phyloP scores from a whole-genome alignment of 2,888 invertebrate species.

The Allophyes oxyacanthae region DNA sequence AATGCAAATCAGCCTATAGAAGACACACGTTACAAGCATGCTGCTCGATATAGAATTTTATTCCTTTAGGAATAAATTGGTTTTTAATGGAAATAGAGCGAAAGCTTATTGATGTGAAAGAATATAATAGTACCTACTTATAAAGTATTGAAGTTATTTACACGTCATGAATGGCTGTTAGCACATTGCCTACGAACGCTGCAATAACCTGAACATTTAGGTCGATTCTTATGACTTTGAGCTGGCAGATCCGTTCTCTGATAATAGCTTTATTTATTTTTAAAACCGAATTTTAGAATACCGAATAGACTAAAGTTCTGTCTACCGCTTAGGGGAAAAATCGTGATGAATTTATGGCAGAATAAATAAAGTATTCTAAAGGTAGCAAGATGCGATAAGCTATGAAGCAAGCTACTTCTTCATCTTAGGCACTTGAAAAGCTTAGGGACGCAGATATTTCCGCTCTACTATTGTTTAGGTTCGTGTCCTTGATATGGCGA shows the following conservation, averaged over 20 bases:
- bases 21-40: constrained; percentile 14
- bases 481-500: too few relatives aligned
- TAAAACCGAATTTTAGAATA: too few relatives aligned
- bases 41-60: constrained; percentile 20
- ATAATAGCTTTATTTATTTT: too few relatives aligned
- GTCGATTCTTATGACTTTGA: constrained; percentile 10
- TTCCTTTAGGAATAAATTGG: constrained; percentile 23
- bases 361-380: too few relatives aligned
- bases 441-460: too few relatives aligned
- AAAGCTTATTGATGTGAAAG: constrained; percentile 15
- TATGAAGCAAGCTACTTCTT: too few relatives aligned
- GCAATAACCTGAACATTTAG: constrained; percentile 24
- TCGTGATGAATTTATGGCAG: too few relatives aligned
- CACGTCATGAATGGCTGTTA: constrained; percentile 20
- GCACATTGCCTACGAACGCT: constrained; percentile 23
- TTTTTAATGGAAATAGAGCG: constrained; percentile 25
- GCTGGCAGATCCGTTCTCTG: constrained; percentile 1
- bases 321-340: too few relatives aligned
- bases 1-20: constrained; percentile 41
- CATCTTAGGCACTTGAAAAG: too few relatives aligned
- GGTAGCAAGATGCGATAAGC: too few relatives aligned
- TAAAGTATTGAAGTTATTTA: constrained; percentile 21
- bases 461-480: too few relatives aligned
- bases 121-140: constrained; percentile 6
- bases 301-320: too few relatives aligned